Evolutionary conservation across 2,113 vertebrate genomes (phyloP).

Genomic region (Myotis lucifugus): DNA sequence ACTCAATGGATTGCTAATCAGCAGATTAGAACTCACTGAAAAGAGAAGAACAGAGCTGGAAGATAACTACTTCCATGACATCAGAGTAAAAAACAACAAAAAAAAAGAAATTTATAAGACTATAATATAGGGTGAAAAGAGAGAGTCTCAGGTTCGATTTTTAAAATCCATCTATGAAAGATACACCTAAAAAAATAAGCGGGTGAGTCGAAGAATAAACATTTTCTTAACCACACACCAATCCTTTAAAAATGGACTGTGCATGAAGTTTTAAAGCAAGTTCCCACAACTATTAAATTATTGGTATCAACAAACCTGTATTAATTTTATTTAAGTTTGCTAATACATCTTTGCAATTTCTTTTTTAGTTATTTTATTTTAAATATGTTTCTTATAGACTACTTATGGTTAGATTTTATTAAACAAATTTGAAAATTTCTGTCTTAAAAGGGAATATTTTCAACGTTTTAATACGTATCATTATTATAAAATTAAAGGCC

Average conservation of each 20-base stretch:
- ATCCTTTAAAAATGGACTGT: not conserved
- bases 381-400: no score
- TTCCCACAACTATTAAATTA: not conserved
- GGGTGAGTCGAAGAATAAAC: not conserved
- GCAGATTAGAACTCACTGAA: not conserved
- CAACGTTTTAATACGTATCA: no score
- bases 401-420: no score
- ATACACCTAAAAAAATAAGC: not conserved
- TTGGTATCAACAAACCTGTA: not conserved
- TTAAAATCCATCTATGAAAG: not conserved
- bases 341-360: no score
- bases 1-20: not conserved
- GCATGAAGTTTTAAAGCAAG: not conserved
- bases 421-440: no score
- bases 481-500: no score
- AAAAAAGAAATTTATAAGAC: not conserved
- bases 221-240: conserved; percentile 1
- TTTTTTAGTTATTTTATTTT: no score
- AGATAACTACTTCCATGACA: not conserved
- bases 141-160: not conserved
- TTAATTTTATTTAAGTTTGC: no score
- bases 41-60: not conserved
- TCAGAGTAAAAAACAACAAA: not conserved
- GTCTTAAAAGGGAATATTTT: no score
- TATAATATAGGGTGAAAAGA: not conserved